Conservation (phyloP, 2,888 invertebrate genomes). For the Morpho achilles region DNA sequence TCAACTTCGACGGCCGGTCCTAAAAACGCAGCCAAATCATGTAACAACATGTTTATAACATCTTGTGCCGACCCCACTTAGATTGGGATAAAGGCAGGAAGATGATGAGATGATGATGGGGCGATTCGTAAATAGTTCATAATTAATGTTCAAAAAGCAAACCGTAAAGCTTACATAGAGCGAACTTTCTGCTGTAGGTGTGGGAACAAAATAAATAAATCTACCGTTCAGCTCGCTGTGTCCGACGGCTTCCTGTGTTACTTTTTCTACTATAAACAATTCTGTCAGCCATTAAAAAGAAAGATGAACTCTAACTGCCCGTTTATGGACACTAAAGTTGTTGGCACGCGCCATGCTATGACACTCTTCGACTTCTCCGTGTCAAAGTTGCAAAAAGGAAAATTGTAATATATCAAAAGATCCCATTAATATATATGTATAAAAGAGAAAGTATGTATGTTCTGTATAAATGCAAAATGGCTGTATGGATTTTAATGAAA, state of each 20-base stretch:
- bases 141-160: background rate
- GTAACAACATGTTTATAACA: too few relatives aligned
- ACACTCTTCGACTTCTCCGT: conserved; percentile 53
- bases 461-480: too few relatives aligned
- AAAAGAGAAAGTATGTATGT: too few relatives aligned
- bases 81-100: too few relatives aligned
- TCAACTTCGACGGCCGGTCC: too few relatives aligned
- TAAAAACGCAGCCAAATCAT: too few relatives aligned
- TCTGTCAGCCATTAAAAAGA: conserved; percentile 71
- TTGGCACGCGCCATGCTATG: conserved; percentile 59
- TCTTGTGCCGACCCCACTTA: too few relatives aligned
- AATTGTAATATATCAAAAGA: too few relatives aligned
- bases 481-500: too few relatives aligned
- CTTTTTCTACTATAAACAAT: conserved; percentile 75
- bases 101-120: too few relatives aligned
- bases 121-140: background rate
- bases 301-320: conserved; percentile 73
- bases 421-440: too few relatives aligned
- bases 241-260: conserved; percentile 48
- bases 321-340: conserved; percentile 75
- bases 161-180: conserved; percentile 1
- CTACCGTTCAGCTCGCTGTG: conserved; percentile 38
- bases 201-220: conserved; percentile 53
- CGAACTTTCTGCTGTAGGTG: conserved; percentile 19
- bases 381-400: conserved; percentile 34